A percentile compares a stretch with the other conserved stretches of the same genome.
phyloP scores from a whole-genome alignment of 1,140 invertebrate species.

The Orchestia grillus region DNA sequence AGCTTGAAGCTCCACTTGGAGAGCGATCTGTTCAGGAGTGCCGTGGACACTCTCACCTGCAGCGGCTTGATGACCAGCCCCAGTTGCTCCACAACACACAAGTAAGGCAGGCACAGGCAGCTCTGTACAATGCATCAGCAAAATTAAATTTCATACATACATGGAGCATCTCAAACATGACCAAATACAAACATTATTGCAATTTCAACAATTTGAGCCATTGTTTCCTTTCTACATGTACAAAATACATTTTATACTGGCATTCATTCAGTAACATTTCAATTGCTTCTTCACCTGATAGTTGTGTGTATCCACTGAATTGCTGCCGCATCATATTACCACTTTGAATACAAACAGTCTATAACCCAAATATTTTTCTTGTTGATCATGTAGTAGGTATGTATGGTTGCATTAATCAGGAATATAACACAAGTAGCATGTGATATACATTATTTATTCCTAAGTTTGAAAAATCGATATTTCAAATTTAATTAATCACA shows the following conservation, averaged over 20 bases:
- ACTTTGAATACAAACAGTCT: background rate
- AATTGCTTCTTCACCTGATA: background rate
- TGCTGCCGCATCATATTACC: background rate
- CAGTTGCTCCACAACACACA: background rate
- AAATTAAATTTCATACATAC: background rate
- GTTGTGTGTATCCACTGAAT: background rate
- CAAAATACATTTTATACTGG: background rate
- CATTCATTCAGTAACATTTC: background rate
- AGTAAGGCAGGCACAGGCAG: slow-evolving; percentile 27
- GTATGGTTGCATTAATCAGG: no score
- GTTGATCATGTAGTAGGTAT: no score
- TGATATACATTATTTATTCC: no score
- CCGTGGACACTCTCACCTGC: background rate
- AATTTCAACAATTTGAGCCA: background rate
- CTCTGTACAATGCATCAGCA: background rate
- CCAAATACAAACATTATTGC: background rate
- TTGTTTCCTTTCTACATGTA: background rate
- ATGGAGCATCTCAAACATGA: background rate
- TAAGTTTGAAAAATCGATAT: no score
- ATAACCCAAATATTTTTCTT: background rate
- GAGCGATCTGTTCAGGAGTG: background rate
- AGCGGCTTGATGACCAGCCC: slow-evolving; percentile 21
- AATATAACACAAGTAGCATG: no score
- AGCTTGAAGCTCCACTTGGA: slow-evolving; percentile 14
- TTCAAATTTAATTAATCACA: no score